phyloP scores from a whole-genome alignment of 2,888 invertebrate species.

The Stenotaenia linearis region DNA sequence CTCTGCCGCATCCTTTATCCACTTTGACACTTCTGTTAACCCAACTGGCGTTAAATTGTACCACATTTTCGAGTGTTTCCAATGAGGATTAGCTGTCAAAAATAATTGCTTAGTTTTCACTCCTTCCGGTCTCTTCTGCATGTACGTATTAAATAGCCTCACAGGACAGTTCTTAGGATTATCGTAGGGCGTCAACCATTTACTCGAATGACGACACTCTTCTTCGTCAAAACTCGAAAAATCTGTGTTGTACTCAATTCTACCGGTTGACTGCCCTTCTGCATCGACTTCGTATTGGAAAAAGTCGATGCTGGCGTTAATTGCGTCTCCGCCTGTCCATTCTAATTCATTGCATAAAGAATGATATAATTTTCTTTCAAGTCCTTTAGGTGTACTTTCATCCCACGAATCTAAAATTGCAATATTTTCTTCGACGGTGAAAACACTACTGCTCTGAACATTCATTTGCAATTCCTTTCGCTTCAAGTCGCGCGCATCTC shows the following conservation, averaged over 20 bases:
- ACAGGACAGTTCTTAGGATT: neutral
- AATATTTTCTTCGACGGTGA: neutral
- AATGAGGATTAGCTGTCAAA: neutral
- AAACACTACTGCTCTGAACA: neutral
- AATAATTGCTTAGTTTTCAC: neutral
- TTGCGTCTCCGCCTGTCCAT: neutral
- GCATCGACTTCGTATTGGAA: neutral
- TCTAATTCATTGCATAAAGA: neutral
- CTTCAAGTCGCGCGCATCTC: neutral
- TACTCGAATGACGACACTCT: neutral
- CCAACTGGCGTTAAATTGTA: neutral
- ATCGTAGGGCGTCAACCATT: neutral
- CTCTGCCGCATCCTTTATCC: neutral
- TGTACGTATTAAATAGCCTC: neutral
- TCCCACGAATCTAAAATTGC: neutral
- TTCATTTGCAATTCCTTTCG: neutral
- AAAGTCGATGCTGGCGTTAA: neutral
- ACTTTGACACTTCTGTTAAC: neutral
- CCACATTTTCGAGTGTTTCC: neutral
- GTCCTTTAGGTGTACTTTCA: neutral
- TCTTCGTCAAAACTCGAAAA: neutral
- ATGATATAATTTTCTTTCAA: neutral
- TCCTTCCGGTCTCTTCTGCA: neutral
- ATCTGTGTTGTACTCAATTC: neutral
- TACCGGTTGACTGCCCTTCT: neutral